Percentiles rank a stretch among this genome's conserved stretches.
Conservation (phyloP, 2,113 vertebrate species). For the Chamaea fasciata region DNA sequence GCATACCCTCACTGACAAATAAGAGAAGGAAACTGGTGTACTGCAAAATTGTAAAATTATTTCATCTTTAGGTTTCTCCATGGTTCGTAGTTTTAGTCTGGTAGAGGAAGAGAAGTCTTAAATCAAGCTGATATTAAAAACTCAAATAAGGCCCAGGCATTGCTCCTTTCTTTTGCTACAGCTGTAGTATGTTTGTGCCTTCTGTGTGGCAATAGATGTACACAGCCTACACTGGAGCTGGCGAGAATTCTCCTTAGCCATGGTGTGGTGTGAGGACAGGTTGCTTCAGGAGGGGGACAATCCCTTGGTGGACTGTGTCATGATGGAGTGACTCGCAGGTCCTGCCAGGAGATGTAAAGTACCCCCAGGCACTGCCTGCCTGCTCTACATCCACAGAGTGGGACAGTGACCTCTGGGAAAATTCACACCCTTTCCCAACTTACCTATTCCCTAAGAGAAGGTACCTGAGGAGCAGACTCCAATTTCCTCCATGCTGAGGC, state of each 20-base stretch:
- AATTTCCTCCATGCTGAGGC: background rate
- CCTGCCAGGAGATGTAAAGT: accelerated
- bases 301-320: background rate
- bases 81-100: background rate
- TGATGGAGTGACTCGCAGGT: background rate
- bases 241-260: background rate
- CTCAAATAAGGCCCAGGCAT: background rate
- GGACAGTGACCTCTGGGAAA: background rate
- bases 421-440: background rate
- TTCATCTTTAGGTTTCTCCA: background rate
- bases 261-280: background rate
- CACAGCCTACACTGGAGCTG: background rate
- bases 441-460: background rate
- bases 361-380: background rate
- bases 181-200: background rate
- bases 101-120: background rate
- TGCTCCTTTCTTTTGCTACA: background rate
- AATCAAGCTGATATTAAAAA: background rate
- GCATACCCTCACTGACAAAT: background rate
- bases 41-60: background rate
- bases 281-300: background rate
- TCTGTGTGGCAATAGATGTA: background rate
- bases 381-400: background rate
- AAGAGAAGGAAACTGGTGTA: background rate
- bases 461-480: background rate